Evolutionary conservation across 92 coral and sea anemone species (phyloP).

Genomic region (Siderastrea radians): DNA sequence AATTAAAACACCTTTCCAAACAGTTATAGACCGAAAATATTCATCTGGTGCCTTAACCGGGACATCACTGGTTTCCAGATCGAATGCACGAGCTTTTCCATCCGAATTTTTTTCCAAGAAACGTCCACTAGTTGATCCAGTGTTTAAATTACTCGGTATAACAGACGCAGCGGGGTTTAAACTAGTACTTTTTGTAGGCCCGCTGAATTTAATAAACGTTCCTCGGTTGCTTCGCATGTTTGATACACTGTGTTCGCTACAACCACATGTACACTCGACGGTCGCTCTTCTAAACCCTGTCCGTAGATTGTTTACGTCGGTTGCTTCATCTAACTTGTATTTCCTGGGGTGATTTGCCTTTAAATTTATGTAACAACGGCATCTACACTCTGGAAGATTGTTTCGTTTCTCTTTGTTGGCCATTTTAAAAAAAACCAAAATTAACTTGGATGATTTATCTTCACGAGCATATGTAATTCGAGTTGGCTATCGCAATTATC

Average conservation of each 20-base stretch:
- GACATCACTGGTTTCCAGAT: neutral
- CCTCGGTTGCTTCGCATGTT: neutral
- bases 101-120: constrained; percentile 10
- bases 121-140: constrained; percentile 21
- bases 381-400: constrained; percentile 16
- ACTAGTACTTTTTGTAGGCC: neutral
- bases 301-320: neutral
- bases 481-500: constrained; percentile 20
- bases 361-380: constrained; percentile 4
- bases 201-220: constrained; percentile 27
- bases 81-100: constrained; percentile 18
- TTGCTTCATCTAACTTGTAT: constrained; percentile 1
- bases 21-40: constrained; percentile 31
- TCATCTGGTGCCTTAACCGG: neutral
- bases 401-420: constrained; percentile 2
- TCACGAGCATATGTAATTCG: neutral
- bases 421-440: constrained; percentile 8
- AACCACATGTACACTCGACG: constrained; percentile 24
- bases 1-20: constrained; percentile 32
- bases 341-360: constrained; percentile 15
- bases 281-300: neutral
- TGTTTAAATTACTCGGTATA: constrained; percentile 1
- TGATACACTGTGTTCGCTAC: neutral
- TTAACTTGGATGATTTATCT: neutral
- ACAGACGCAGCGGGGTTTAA: neutral